These are phyloP conservation scores for Todus mexicanus DNA, from an alignment of 2,797 vertebrate species.

Conservation along the genomic window DNA sequence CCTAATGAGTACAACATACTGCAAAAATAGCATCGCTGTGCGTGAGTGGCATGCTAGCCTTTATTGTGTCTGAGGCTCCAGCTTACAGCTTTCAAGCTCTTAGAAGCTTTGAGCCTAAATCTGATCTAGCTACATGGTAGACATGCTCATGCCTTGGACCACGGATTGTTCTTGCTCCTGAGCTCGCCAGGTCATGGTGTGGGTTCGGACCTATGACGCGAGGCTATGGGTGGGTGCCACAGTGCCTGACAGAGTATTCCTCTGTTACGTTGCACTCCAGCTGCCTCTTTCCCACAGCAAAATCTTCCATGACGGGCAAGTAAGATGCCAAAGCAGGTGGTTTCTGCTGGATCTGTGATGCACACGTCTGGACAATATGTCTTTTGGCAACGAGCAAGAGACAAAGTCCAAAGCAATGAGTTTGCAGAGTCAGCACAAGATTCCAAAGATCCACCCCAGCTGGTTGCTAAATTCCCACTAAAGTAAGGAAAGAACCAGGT, in stretches of 20 bases:
- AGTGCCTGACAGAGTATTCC: background rate
- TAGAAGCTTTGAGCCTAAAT: background rate
- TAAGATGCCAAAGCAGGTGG: background rate
- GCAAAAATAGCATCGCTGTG: background rate
- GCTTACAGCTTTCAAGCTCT: background rate
- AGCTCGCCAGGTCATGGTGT: background rate
- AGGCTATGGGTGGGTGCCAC: background rate
- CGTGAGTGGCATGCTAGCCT: accelerated
- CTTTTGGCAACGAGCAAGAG: background rate
- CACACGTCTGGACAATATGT: background rate
- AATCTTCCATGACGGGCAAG: background rate
- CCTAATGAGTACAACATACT: background rate
- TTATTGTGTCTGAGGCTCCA: accelerated
- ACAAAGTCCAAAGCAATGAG: background rate
- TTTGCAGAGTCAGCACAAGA: background rate
- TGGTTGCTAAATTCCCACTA: background rate
- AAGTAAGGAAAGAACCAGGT: background rate
- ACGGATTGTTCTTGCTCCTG: background rate
- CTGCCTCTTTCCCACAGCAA: background rate
- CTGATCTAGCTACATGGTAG: background rate
- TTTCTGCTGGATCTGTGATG: background rate
- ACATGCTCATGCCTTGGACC: background rate
- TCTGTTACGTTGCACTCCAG: background rate
- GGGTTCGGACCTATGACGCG: accelerated
- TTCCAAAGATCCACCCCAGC: background rate